phyloP scores from a whole-genome alignment of 2,113 vertebrate genomes.

The Formicarius rufipectus region DNA sequence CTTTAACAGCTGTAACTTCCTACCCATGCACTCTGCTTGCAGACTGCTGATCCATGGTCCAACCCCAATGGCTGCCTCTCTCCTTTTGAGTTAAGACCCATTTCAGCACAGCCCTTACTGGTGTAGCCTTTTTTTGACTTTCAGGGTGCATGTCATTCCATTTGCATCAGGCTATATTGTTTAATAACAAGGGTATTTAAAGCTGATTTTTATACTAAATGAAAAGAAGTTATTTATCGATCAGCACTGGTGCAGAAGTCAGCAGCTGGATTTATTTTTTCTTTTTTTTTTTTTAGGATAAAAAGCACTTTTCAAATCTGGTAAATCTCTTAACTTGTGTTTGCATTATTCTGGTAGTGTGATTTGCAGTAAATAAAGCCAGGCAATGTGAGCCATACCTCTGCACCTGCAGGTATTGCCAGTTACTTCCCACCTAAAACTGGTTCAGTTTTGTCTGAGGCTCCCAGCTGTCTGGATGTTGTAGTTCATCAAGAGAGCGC shows the following conservation, averaged over 20 bases:
- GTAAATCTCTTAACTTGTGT: not conserved
- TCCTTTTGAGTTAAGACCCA: not conserved
- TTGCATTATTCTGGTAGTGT: not conserved
- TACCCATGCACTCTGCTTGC: not conserved
- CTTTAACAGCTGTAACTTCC: not conserved
- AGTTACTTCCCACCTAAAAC: not conserved
- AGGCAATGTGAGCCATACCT: rapidly evolving
- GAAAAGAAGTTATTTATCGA: not conserved
- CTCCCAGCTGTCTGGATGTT: not conserved
- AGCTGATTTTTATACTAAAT: not conserved
- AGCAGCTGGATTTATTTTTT: not conserved
- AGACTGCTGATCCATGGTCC: not conserved
- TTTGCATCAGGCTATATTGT: not conserved
- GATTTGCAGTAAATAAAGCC: not conserved
- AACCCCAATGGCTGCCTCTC: not conserved
- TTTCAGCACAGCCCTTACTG: not conserved
- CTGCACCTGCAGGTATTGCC: not conserved
- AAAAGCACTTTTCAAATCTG: not conserved
- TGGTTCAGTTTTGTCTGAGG: not conserved
- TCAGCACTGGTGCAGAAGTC: not conserved
- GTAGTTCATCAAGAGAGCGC: not conserved
- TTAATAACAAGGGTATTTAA: not conserved
- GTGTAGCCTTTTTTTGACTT: not conserved
- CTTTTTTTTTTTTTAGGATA: not conserved
- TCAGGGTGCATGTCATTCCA: not conserved